phyloP scores from a whole-genome alignment of 1,140 invertebrate genomes.

The Drosophila pallidifrons region DNA sequence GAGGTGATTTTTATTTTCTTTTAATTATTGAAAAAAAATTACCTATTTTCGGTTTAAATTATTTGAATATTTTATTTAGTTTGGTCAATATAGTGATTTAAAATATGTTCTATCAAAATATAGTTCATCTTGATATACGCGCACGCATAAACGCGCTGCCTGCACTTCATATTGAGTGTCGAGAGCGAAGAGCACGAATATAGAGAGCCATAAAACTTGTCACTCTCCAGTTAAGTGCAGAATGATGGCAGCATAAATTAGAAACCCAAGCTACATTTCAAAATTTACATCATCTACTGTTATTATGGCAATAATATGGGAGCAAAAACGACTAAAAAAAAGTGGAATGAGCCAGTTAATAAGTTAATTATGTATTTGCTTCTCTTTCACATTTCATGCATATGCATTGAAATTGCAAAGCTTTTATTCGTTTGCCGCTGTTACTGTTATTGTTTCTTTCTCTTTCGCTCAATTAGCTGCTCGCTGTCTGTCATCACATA shows the following conservation, averaged over 20 bases:
- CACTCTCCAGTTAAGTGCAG: slow-evolving; percentile 7
- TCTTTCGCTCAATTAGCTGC: not conserved
- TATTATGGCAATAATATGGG: not conserved
- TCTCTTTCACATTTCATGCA: slow-evolving; percentile 12
- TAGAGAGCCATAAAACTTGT: not conserved
- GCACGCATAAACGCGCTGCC: not conserved
- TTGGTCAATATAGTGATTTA: too few relatives aligned
- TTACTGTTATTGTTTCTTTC: not conserved
- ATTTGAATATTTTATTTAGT: too few relatives aligned
- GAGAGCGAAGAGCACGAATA: not conserved
- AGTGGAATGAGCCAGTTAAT: slow-evolving; percentile 11
- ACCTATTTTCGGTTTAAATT: too few relatives aligned
- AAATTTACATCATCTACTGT: not conserved
- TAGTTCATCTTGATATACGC: not conserved
- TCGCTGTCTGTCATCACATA: slow-evolving; percentile 36
- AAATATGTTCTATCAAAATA: too few relatives aligned
- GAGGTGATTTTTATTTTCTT: too few relatives aligned
- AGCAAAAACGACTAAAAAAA: too few relatives aligned
- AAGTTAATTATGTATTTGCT: slow-evolving; percentile 29
- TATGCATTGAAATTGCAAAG: slow-evolving; percentile 14
- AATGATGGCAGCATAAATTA: slow-evolving; percentile 10
- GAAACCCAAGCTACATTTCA: not conserved
- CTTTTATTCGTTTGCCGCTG: not conserved
- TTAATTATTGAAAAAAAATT: too few relatives aligned
- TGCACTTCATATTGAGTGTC: not conserved